A percentile compares a stretch with the other conserved stretches of the same genome.
These are phyloP conservation scores for Tympanoctomys barrerae DNA, from an alignment of 2,797 vertebrate genomes.

Conservation along the genomic window DNA sequence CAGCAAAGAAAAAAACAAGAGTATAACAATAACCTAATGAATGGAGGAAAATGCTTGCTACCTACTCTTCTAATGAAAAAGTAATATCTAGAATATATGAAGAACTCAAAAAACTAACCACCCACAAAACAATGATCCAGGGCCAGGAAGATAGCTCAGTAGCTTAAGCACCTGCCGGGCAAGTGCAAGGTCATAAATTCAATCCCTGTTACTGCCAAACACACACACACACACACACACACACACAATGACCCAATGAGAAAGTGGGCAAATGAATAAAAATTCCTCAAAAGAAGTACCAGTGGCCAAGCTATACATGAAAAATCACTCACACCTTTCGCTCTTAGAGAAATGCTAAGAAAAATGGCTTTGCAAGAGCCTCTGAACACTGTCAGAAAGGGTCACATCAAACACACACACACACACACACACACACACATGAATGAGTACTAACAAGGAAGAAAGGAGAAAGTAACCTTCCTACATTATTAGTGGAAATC, in stretches of 20 bases:
- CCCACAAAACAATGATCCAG: not conserved
- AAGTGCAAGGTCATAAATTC: no score
- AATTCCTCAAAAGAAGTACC: not conserved
- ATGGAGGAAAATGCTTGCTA: not conserved
- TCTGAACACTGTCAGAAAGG: not conserved
- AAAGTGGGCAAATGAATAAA: not conserved
- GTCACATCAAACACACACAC: not conserved
- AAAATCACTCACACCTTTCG: not conserved
- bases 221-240: no score
- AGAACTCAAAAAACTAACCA: not conserved
- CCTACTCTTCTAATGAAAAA: not conserved
- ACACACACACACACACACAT: not conserved
- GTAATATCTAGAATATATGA: not conserved
- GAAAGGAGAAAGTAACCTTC: not conserved
- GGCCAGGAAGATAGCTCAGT: no score
- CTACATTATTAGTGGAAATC: not conserved
- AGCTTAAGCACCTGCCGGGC: no score
- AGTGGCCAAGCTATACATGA: not conserved
- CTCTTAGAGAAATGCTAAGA: not conserved
- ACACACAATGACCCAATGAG: not conserved
- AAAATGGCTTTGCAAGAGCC: not conserved
- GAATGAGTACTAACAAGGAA: not conserved
- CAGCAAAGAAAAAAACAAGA: no score
- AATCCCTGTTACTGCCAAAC: no score
- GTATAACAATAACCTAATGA: not conserved